Evolutionary conservation across 2,888 invertebrate species (phyloP).

Genomic region (Sinelater perroti): DNA sequence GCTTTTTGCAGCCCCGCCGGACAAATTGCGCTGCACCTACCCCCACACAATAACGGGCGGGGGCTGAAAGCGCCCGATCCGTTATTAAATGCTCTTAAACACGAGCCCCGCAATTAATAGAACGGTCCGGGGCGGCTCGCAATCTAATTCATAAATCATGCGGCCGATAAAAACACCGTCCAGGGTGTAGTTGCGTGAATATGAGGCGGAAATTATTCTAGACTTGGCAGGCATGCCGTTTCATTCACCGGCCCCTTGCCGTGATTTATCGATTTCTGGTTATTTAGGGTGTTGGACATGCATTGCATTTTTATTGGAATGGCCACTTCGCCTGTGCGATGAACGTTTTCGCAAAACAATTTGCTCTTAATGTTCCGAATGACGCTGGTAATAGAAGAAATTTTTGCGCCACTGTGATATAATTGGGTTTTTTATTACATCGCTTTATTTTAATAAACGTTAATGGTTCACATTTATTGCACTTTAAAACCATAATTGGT

Average conservation of each 20-base stretch:
- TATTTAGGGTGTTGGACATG: neutral
- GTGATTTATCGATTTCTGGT: slow-evolving; percentile 1
- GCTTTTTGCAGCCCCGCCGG: neutral
- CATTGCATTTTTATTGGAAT: neutral
- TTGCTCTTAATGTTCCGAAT: neutral
- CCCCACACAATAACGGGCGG: slow-evolving; percentile 22
- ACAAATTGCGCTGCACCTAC: neutral
- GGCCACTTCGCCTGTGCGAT: neutral
- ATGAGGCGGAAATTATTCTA: slow-evolving; percentile 7
- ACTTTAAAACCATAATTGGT: too few relatives aligned
- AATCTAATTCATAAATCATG: slow-evolving; percentile 32
- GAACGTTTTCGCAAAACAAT: neutral
- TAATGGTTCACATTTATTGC: too few relatives aligned
- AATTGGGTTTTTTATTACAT: too few relatives aligned
- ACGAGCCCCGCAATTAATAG: slow-evolving; percentile 32
- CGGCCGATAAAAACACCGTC: slow-evolving; percentile 7
- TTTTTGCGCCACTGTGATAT: too few relatives aligned
- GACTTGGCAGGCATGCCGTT: neutral
- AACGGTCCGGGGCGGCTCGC: slow-evolving; percentile 28
- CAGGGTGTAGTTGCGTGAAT: slow-evolving; percentile 3
- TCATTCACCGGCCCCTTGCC: neutral
- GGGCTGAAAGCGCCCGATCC: slow-evolving; percentile 29
- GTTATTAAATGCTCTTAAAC: slow-evolving; percentile 32
- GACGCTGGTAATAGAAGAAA: too few relatives aligned
- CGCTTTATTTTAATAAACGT: too few relatives aligned